Evolutionary conservation across 2,888 invertebrate species (phyloP), one percentile per base, ranked within the genome.

Genomic region (Epistrophe grossulariae): DNA sequence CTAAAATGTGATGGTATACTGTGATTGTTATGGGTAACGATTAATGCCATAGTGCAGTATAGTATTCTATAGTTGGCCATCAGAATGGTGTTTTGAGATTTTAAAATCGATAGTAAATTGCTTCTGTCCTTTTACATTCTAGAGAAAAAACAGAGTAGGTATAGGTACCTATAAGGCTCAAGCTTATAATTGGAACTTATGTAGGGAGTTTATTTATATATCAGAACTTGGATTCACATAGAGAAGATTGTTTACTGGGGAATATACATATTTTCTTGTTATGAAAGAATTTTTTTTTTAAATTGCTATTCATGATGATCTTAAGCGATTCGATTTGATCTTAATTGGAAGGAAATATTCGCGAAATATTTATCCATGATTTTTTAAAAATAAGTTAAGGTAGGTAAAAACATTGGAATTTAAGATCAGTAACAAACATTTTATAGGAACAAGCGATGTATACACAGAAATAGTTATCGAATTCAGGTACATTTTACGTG

Each of bases 21-120:
- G 71, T 35, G 62, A 78, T 52, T 81, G 85, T 81, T 82, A 85
- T 78, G 64, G 82, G 35, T 24, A 19, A 70, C 70, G 73, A 60
- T 78, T 70, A 70, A 81, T 73, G 68, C 60, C 48, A 31, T 52
- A 52, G 28, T 8, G 31, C 31, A 24, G 24, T 31, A 4, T 31
- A 9, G 55, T 4, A 55, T 55, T 31, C 55, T 31, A n/a, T n/a
- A 55, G 77, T 81, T 78, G 57, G 72, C 19, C 45, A 55, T 13
- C 48, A 52, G 35, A 19, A 82, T 85, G 85, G 78, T 68, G 68
- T 82, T 70, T 82, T 85, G 73, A 71, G 82, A 82, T 81, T 81
- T 73, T 59, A 70, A 73, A 82, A 78, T 81, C 72, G 85, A 85
- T 82, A 82, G 62, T 60, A 64, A 78, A 52, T 59, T 57, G 59